phyloP scores from a whole-genome alignment of 2,113 vertebrate species.

The Corydoras sp. region DNA sequence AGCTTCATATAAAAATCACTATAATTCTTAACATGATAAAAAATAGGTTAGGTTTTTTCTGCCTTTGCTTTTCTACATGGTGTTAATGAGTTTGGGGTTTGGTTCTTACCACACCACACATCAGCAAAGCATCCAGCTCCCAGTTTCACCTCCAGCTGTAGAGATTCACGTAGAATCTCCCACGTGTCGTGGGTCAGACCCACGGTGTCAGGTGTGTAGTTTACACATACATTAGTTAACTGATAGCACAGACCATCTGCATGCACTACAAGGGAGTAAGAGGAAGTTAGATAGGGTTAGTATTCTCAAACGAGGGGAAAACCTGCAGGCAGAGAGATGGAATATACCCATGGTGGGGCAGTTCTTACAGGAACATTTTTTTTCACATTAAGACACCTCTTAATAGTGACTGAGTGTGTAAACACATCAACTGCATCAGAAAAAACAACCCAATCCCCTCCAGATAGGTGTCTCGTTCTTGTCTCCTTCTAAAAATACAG shows the following conservation, averaged over 20 bases:
- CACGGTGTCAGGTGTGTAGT: conserved; percentile 88
- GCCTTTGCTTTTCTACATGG: too few relatives aligned
- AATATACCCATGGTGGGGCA: neutral
- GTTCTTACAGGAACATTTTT: too few relatives aligned
- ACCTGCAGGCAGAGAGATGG: conserved; percentile 80
- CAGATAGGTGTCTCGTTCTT: too few relatives aligned
- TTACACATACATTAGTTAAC: conserved; percentile 90
- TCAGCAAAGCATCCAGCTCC: conserved; percentile 98
- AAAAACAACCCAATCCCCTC: too few relatives aligned
- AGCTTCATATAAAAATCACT: too few relatives aligned
- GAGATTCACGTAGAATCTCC: conserved; percentile 84
- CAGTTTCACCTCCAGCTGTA: conserved; percentile 88
- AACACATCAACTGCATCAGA: too few relatives aligned
- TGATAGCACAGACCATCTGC: conserved; percentile 98
- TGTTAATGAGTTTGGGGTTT: neutral
- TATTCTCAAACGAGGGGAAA: conserved; percentile 60
- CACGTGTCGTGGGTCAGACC: conserved; percentile 97
- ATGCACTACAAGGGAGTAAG: conserved; percentile 83
- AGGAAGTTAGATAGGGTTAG: conserved; percentile 77
- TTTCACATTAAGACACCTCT: too few relatives aligned
- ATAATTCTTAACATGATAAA: too few relatives aligned
- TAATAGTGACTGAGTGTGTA: too few relatives aligned
- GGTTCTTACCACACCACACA: conserved; percentile 93
- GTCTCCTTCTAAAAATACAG: too few relatives aligned
- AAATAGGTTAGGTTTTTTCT: too few relatives aligned